phyloP scores from a whole-genome alignment of 2,797 vertebrate species.

The Eremophila alpestris region DNA sequence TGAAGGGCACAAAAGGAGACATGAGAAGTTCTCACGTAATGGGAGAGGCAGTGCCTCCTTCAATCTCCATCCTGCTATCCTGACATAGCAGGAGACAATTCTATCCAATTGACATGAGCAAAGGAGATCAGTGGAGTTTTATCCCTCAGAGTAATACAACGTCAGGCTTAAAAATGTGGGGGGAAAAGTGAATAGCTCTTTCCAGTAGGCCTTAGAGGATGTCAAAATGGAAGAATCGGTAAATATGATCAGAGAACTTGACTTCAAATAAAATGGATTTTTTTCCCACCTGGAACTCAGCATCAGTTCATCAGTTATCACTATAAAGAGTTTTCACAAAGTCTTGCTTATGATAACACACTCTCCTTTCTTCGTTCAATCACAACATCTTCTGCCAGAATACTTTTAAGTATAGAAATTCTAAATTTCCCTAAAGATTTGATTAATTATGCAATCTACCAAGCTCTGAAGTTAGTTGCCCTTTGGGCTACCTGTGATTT shows the following conservation, averaged over 20 bases:
- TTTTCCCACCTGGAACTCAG: neutral
- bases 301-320: neutral
- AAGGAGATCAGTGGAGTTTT: neutral
- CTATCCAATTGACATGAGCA: neutral
- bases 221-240: neutral
- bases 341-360: neutral
- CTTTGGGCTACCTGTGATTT: neutral
- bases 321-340: neutral
- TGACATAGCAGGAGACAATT: neutral
- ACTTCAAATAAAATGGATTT: neutral
- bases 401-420: neutral
- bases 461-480: neutral
- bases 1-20: neutral
- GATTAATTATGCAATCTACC: neutral
- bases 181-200: neutral
- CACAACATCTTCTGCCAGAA: neutral
- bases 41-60: neutral
- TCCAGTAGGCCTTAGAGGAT: neutral
- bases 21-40: rapidly evolving
- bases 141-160: neutral
- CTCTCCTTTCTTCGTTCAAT: neutral
- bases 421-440: neutral
- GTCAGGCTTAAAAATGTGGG: neutral
- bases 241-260: neutral
- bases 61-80: neutral